phyloP scores from a whole-genome alignment of 2,797 vertebrate species.

The Tiaroga cobitis region DNA sequence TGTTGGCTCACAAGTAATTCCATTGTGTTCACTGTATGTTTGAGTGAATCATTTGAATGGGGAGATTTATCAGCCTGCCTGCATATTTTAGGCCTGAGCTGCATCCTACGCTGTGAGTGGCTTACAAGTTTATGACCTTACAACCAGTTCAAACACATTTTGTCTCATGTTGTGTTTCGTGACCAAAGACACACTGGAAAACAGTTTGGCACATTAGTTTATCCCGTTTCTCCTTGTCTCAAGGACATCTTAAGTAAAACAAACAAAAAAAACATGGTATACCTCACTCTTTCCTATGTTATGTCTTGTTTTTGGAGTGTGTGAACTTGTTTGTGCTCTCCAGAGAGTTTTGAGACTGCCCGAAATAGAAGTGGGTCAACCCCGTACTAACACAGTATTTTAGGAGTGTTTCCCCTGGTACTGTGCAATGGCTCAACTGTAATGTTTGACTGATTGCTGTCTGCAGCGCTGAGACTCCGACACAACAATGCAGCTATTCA shows the following conservation, averaged over 20 bases:
- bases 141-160: neutral
- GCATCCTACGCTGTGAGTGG: constrained; percentile 10
- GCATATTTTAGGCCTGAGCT: constrained; percentile 61
- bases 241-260: constrained; percentile 2
- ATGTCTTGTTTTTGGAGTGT: constrained; percentile 36
- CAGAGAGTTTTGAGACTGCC: constrained; percentile 44
- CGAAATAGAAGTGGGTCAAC: constrained; percentile 51
- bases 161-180: constrained; percentile 1
- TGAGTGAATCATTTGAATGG: constrained; percentile 64
- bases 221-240: neutral
- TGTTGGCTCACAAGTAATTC: constrained; percentile 71
- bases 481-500: constrained; percentile 49
- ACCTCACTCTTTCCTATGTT: neutral
- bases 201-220: neutral
- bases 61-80: constrained; percentile 60
- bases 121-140: neutral
- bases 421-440: constrained; percentile 29
- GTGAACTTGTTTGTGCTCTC: constrained; percentile 49
- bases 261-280: neutral
- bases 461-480: constrained; percentile 32
- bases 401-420: constrained; percentile 46
- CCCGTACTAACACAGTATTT: constrained; percentile 41
- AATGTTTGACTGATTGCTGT: constrained; percentile 51
- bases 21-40: constrained; percentile 71
- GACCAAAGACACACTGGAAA: neutral